These are phyloP conservation scores for Lycaon pictus DNA, from an alignment of 2,113 vertebrate species.

Conservation along the genomic window DNA sequence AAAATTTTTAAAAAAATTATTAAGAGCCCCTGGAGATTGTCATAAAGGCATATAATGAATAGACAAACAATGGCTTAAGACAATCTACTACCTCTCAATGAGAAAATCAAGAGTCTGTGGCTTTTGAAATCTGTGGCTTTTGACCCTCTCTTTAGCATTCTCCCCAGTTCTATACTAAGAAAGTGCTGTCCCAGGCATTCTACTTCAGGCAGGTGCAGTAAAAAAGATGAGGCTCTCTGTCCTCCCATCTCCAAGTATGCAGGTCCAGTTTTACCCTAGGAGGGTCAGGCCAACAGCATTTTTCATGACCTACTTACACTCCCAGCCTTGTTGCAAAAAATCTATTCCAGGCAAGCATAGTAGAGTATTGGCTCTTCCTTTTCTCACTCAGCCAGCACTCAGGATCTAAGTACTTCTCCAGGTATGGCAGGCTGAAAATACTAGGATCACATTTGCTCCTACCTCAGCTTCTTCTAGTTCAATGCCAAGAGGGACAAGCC, in stretches of 20 bases:
- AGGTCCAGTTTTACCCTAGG: neutral
- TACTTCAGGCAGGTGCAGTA: neutral
- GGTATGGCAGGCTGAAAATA: neutral
- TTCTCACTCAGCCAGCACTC: neutral
- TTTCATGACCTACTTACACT: neutral
- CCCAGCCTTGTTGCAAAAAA: neutral
- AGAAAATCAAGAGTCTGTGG: neutral
- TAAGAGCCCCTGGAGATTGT: neutral
- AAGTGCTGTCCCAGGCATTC: neutral
- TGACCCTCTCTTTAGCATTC: neutral
- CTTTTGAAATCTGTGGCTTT: neutral
- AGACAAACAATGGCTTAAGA: neutral
- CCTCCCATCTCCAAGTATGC: neutral
- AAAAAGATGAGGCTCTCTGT: neutral
- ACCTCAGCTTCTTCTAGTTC: neutral
- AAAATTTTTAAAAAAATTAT: neutral
- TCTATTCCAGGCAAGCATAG: neutral
- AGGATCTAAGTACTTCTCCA: neutral
- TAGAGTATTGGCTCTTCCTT: neutral
- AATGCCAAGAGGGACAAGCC: neutral
- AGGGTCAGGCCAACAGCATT: neutral
- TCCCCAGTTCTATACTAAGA: neutral
- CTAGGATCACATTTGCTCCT: neutral
- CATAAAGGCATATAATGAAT: neutral
- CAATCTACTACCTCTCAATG: neutral